Evolutionary conservation across 1,140 invertebrate genomes (phyloP).

Genomic region (Chrysomallon squamiferum): DNA sequence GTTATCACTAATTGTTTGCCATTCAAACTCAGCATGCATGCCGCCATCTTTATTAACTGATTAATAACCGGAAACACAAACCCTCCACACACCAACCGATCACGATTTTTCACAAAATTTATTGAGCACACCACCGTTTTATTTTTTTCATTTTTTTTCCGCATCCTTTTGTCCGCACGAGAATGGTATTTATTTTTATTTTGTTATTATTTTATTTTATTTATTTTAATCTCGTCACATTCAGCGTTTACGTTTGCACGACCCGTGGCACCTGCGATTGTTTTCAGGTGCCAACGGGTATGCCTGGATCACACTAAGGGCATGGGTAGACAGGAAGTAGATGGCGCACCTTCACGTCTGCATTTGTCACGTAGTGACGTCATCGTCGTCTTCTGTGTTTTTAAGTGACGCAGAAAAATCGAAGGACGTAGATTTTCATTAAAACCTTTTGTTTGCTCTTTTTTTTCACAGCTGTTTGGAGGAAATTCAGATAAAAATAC

Average conservation of each 20-base stretch:
- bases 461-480: constrained; percentile 65
- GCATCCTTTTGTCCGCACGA: constrained; percentile 7
- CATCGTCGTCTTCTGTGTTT: constrained; percentile 3
- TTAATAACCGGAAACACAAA: neutral
- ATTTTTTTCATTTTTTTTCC: neutral
- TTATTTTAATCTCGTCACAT: no score
- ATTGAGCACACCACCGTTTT: neutral
- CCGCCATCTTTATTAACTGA: neutral
- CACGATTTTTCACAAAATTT: no score
- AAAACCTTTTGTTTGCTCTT: constrained; percentile 2
- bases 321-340: constrained; percentile 10
- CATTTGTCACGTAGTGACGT: constrained; percentile 9
- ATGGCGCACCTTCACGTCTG: constrained; percentile 8
- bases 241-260: neutral
- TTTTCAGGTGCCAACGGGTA: neutral
- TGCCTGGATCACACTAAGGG: constrained; percentile 2
- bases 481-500: constrained; percentile 69
- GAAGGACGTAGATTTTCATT: neutral
- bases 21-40: neutral
- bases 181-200: no score
- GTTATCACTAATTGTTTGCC: neutral
- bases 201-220: no score
- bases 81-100: neutral
- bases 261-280: neutral
- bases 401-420: neutral